phyloP scores from a whole-genome alignment of 2,797 vertebrate genomes.

The Scomberomorus guttatus region DNA sequence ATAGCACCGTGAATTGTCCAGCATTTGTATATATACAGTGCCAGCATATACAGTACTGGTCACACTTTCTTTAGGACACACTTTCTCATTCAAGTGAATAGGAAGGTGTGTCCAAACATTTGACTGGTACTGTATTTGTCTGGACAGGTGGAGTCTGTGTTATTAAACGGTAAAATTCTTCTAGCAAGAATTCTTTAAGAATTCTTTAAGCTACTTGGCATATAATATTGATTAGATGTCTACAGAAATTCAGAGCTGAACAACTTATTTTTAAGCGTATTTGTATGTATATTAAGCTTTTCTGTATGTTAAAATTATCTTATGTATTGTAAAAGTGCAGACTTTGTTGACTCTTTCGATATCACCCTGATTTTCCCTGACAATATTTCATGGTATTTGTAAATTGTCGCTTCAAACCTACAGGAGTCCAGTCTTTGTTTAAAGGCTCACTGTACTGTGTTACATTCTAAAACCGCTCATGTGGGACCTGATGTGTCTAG shows the following conservation, averaged over 20 bases:
- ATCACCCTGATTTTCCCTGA: not conserved
- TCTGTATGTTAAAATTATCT: not conserved
- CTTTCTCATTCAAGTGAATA: too few relatives aligned
- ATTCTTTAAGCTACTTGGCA: not conserved
- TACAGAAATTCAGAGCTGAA: not conserved
- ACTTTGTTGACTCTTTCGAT: not conserved
- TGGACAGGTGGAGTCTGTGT: not conserved
- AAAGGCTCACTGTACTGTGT: constrained; percentile 47
- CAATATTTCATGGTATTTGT: constrained; percentile 8
- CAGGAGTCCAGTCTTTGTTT: constrained; percentile 51
- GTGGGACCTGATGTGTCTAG: constrained; percentile 70
- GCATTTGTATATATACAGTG: too few relatives aligned
- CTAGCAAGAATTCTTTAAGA: too few relatives aligned
- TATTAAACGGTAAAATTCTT: not conserved
- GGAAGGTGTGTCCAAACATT: too few relatives aligned
- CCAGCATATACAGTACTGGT: too few relatives aligned
- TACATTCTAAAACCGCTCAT: constrained; percentile 49
- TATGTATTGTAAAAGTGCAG: not conserved
- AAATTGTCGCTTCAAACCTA: constrained; percentile 28
- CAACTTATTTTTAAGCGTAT: not conserved
- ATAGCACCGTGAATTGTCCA: too few relatives aligned
- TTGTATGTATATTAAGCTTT: not conserved
- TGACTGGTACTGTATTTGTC: not conserved
- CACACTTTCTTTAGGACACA: too few relatives aligned
- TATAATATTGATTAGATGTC: not conserved